Evolutionary conservation across 1,140 invertebrate genomes (phyloP).

Genomic region (Diachasmimorpha longicaudata): DNA sequence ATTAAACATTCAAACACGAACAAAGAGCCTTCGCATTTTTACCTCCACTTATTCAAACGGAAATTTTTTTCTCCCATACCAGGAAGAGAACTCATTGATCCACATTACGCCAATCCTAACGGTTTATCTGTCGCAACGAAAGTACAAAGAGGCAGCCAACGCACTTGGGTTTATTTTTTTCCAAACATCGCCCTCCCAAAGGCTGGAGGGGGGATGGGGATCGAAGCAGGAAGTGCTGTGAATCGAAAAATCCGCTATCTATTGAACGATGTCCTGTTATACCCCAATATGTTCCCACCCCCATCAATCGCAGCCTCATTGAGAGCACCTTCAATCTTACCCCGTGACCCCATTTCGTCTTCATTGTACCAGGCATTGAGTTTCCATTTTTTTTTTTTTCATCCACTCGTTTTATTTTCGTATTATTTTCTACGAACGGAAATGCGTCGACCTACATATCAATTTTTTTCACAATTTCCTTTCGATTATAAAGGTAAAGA

Average conservation of each 20-base stretch:
- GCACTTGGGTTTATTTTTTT: constrained; percentile 15
- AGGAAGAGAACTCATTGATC: constrained; percentile 7
- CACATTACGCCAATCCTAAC: constrained; percentile 23
- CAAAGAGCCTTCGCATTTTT: too few relatives aligned
- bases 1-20: too few relatives aligned
- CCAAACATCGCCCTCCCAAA: too few relatives aligned
- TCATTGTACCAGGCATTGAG: constrained; percentile 36
- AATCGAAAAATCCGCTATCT: constrained; percentile 40
- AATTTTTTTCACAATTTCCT: background rate
- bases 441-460: constrained; percentile 12
- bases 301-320: constrained; percentile 43
- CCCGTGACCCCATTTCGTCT: constrained; percentile 44
- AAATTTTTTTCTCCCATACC: background rate
- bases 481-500: background rate
- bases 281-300: constrained; percentile 28
- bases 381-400: constrained; percentile 24
- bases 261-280: constrained; percentile 21
- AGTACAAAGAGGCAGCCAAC: background rate
- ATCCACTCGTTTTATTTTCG: background rate
- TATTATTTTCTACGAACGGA: constrained; percentile 3
- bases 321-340: constrained; percentile 44
- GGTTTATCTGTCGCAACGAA: constrained; percentile 22
- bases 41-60: background rate
- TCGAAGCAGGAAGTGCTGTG: constrained; percentile 36
- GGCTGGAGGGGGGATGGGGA: background rate